Evolutionary conservation across 2,113 vertebrate genomes (phyloP), one percentile per base, ranked within the genome.

Genomic region (Centropristis striata): DNA sequence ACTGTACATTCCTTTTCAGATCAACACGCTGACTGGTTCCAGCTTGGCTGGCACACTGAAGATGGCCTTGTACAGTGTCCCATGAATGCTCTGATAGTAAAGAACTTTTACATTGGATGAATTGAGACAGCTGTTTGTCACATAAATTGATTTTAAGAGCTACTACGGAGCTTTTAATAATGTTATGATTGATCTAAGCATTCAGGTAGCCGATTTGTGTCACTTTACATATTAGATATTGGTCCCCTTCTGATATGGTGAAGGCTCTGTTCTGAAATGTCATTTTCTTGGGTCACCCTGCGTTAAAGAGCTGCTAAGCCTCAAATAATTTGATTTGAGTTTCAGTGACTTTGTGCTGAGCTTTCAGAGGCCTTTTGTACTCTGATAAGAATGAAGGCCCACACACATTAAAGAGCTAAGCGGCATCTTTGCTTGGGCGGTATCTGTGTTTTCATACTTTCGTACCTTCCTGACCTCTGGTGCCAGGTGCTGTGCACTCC

Each of bases 1-100:
- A 85, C 78, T 79, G 72, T 75, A 49, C 69, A 5, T 71, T 81
- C 49, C 51, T 39, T 57, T 66, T 75, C 64, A 77, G 39, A 77
- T 83, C 71, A 58, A 76, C 84, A 67, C 53, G 16, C 73, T 42
- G 51, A 84, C 57, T 20, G 37, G 9, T 28, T 49, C 50, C 78
- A 41, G 69, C 68, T 63, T 11, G 37, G 55, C 71, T 16, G 71
- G 39, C 51, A 16, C 21, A 2, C 47, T 7, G 55, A 51, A 46
- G 58, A 21, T 16, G 53, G 27, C 68, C 37, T 2, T 8, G 49
- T 9, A 1, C 12, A 2, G 8, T 6, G 20, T 65, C 46, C 39
- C 10, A 46, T 15, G 2, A 46, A 46, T 0, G 18, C 32, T 49
- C 63, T 9, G 21, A 7, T 21, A 15, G 27, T 68, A 1, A 28